Evolutionary conservation across 1,140 invertebrate genomes (phyloP).

Genomic region (Thaumatotibia leucotreta): DNA sequence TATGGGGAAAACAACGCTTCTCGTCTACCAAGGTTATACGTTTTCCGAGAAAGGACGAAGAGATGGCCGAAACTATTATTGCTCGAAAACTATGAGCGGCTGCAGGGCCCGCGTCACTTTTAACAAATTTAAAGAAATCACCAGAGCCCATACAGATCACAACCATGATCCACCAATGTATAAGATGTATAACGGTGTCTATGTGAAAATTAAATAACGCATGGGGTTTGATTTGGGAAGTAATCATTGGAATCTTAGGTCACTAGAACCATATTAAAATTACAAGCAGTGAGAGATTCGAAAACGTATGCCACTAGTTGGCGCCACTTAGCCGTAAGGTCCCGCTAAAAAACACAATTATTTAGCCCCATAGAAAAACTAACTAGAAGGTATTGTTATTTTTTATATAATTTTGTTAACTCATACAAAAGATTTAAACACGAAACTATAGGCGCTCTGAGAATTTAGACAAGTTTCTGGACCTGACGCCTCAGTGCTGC

Average conservation of each 20-base stretch:
- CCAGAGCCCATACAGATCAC: conserved; percentile 13
- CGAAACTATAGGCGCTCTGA: too few relatives aligned
- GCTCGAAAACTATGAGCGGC: background rate
- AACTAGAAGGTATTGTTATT: too few relatives aligned
- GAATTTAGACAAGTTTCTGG: too few relatives aligned
- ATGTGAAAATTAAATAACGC: conserved; percentile 19
- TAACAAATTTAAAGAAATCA: conserved; percentile 17
- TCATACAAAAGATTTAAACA: too few relatives aligned
- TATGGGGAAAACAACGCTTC: background rate
- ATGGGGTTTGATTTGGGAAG: background rate
- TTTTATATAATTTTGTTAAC: too few relatives aligned
- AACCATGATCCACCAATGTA: conserved; percentile 24
- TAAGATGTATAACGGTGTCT: conserved; percentile 10
- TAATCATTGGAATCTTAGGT: too few relatives aligned
- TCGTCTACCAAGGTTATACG: conserved; percentile 1
- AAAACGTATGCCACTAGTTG: too few relatives aligned
- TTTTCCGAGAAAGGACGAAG: background rate
- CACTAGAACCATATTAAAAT: background rate
- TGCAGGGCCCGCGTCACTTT: conserved; percentile 28
- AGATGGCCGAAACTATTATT: conserved; percentile 13
- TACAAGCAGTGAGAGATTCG: too few relatives aligned
- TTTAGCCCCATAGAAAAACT: too few relatives aligned
- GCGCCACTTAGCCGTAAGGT: too few relatives aligned
- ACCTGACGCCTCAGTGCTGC: too few relatives aligned
- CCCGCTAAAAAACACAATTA: too few relatives aligned